phyloP scores from a whole-genome alignment of 2,888 invertebrate species.

The Perithous albicinctus region DNA sequence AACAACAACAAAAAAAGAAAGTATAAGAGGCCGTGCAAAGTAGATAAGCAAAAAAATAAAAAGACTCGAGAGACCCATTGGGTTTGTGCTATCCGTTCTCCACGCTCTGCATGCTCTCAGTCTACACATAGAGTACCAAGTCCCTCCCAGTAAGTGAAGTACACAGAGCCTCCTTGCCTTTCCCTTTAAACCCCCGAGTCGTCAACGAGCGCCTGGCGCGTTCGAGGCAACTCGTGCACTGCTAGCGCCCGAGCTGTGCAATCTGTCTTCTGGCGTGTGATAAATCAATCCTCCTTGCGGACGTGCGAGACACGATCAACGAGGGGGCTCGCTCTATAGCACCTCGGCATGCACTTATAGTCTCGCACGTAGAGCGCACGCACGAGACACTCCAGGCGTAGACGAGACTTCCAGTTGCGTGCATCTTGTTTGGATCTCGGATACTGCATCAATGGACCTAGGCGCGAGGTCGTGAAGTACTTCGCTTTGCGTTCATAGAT shows the following conservation, averaged over 20 bases:
- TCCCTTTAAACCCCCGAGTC: constrained; percentile 18
- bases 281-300: constrained; percentile 81
- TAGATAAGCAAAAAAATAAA: neutral
- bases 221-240: constrained; percentile 53
- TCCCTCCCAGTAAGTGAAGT: constrained; percentile 4
- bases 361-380: constrained; percentile 56
- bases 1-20: constrained; percentile 15
- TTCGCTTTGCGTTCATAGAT: constrained; percentile 53
- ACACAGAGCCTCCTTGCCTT: constrained; percentile 18
- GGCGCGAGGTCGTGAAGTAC: constrained; percentile 1
- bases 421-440: constrained; percentile 35
- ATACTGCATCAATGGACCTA: constrained; percentile 21
- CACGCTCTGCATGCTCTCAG: constrained; percentile 4
- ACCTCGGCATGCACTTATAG: constrained; percentile 15
- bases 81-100: constrained; percentile 14
- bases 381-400: constrained; percentile 45
- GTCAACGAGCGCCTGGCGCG: constrained; percentile 44
- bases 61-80: constrained; percentile 6
- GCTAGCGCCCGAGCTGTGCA: constrained; percentile 72
- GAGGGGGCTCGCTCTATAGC: constrained; percentile 64
- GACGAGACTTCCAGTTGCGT: constrained; percentile 42
- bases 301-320: constrained; percentile 80
- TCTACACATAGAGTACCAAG: neutral
- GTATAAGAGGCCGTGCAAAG: constrained; percentile 55
- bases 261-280: constrained; percentile 82